Evolutionary conservation across 2,888 invertebrate species (phyloP).

Genomic region (Hypercompe scribonia): DNA sequence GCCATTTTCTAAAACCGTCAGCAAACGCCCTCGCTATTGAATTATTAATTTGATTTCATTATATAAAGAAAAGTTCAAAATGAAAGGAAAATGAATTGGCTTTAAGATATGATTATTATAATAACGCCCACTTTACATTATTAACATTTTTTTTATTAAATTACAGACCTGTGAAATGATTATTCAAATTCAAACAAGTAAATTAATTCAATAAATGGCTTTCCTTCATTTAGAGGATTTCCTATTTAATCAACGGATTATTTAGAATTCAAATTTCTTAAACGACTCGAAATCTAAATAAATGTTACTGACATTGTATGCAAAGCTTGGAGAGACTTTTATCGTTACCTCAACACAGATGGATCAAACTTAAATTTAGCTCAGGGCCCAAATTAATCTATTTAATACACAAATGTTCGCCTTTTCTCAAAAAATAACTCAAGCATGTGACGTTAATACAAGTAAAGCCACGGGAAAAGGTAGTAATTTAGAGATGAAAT

Average conservation of each 20-base stretch:
- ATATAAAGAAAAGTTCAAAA: constrained; percentile 6
- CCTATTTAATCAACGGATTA: background rate
- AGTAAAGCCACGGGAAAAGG: background rate
- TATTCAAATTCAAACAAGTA: background rate
- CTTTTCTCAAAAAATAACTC: too few relatives aligned
- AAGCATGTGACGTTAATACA: background rate
- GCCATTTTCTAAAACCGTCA: background rate
- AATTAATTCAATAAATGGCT: background rate
- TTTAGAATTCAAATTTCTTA: background rate
- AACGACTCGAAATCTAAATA: background rate
- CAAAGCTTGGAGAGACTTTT: background rate
- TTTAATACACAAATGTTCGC: too few relatives aligned
- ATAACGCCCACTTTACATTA: background rate
- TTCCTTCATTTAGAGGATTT: background rate
- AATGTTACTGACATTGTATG: background rate
- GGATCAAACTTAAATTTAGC: too few relatives aligned
- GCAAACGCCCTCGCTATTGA: constrained; percentile 6
- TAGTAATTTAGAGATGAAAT: background rate
- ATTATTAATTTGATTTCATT: constrained; percentile 13
- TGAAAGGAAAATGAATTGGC: constrained; percentile 15
- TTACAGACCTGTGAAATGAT: background rate
- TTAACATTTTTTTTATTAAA: background rate
- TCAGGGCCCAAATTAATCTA: too few relatives aligned
- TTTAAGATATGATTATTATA: background rate
- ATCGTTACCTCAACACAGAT: too few relatives aligned